Percentiles rank a stretch among this genome's conserved stretches.
Conservation (phyloP, 2,888 invertebrate species). For the Rugalucina vietnamica region DNA sequence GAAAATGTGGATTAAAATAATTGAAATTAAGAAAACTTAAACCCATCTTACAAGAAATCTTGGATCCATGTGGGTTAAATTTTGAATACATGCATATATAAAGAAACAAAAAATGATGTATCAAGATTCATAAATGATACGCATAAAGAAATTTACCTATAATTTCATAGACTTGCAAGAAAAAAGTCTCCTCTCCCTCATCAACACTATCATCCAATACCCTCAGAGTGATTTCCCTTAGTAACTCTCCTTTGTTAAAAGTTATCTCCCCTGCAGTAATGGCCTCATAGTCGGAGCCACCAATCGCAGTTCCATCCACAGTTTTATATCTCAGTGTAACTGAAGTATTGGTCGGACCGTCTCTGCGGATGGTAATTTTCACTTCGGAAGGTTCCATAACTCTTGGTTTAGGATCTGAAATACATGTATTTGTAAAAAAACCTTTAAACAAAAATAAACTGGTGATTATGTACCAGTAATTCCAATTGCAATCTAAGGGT, state of each 20-base stretch:
- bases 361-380: slow-evolving; percentile 70
- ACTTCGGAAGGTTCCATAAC: slow-evolving; percentile 72
- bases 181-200: slow-evolving; percentile 80
- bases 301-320: slow-evolving; percentile 76
- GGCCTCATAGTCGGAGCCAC: slow-evolving; percentile 70
- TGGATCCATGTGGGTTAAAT: neutral
- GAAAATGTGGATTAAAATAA: no score
- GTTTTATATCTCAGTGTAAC: slow-evolving; percentile 76
- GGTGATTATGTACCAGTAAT: no score
- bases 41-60: neutral
- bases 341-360: slow-evolving; percentile 66
- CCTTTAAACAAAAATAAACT: no score
- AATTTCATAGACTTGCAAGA: slow-evolving; percentile 79
- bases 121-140: slow-evolving; percentile 62
- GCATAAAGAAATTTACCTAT: slow-evolving; percentile 78
- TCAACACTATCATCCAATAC: slow-evolving; percentile 77
- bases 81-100: neutral
- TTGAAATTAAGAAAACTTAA: no score
- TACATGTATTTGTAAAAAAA: no score
- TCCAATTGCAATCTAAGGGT: no score
- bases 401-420: slow-evolving; percentile 64
- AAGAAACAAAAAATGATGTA: neutral
- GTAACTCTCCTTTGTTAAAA: slow-evolving; percentile 76
- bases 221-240: slow-evolving; percentile 68
- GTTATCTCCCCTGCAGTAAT: slow-evolving; percentile 63